Evolutionary conservation across 2,113 vertebrate genomes (phyloP).

Genomic region (Neomonachus schauinslandi): DNA sequence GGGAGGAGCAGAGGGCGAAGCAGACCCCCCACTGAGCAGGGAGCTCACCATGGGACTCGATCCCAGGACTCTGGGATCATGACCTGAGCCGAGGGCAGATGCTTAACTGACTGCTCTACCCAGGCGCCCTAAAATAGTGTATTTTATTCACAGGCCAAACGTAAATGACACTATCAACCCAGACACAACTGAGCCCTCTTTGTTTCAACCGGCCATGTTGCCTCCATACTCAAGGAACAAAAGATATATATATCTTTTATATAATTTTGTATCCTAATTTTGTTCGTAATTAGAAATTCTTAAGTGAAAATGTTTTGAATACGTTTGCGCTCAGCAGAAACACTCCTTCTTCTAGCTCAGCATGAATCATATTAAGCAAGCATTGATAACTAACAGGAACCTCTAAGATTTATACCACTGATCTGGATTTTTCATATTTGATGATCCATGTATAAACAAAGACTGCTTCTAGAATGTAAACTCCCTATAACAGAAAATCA

Average conservation of each 20-base stretch:
- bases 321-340: not conserved
- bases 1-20: not conserved
- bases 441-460: not conserved
- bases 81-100: not conserved
- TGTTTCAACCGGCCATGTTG: not conserved
- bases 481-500: not conserved
- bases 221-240: not conserved
- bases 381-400: not conserved
- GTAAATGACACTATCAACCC: not conserved
- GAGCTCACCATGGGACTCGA: too few species aligned
- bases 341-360: not conserved
- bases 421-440: not conserved
- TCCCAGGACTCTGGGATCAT: too few species aligned
- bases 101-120: not conserved
- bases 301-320: not conserved
- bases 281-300: constrained; percentile 7
- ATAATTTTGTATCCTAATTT: not conserved
- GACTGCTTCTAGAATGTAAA: not conserved
- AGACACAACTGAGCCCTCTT: not conserved
- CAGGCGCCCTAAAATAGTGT: not conserved
- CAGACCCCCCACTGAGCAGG: not conserved
- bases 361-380: not conserved
- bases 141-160: not conserved
- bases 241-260: not conserved
- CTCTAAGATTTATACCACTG: not conserved